Evolutionary conservation across 2,113 vertebrate species (phyloP).

Genomic region (Sardina pilchardus): DNA sequence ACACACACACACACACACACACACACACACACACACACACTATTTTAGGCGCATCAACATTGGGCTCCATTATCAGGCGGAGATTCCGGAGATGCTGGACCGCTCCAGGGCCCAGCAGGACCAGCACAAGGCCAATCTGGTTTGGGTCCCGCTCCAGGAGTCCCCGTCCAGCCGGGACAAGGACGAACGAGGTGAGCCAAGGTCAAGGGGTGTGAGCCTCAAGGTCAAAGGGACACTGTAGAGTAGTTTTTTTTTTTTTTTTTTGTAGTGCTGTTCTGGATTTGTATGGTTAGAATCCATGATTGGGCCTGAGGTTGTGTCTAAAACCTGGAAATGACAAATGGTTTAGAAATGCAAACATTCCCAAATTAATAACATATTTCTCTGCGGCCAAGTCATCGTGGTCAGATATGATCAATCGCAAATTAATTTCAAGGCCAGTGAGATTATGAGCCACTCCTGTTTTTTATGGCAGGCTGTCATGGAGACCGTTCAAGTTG

Average conservation of each 20-base stretch:
- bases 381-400: neutral
- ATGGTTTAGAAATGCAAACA: neutral
- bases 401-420: neutral
- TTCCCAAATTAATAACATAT: neutral
- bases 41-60: constrained; percentile 89
- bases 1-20: too few relatives aligned
- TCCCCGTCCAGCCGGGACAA: constrained; percentile 66
- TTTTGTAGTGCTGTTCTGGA: neutral
- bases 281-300: neutral
- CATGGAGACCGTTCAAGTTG: too few relatives aligned
- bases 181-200: constrained; percentile 75
- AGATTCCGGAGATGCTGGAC: constrained; percentile 83
- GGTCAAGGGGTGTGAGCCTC: neutral
- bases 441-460: neutral
- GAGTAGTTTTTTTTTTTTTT: neutral
- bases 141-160: constrained; percentile 81
- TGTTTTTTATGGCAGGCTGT: neutral
- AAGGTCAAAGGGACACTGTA: neutral
- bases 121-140: constrained; percentile 84
- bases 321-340: neutral
- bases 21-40: neutral
- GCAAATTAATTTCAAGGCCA: neutral
- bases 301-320: neutral
- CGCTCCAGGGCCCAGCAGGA: constrained; percentile 73
- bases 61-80: constrained; percentile 88